Percentiles rank a stretch among this genome's conserved stretches.
Evolutionary conservation across 2,888 invertebrate species (phyloP).

Genomic region (Cheilosia vulpina): DNA sequence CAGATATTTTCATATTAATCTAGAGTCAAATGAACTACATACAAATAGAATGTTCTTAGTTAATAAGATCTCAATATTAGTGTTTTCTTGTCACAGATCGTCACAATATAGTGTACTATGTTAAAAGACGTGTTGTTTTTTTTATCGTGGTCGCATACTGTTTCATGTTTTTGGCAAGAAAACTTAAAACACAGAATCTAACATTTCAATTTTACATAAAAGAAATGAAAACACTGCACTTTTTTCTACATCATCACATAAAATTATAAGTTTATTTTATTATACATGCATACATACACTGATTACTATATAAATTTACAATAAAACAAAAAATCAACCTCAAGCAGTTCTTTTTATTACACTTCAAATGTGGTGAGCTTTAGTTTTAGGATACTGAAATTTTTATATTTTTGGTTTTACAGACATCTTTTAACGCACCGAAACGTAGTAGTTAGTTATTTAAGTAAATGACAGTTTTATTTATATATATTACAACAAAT

Average conservation of each 20-base stretch:
- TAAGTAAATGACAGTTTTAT: no score
- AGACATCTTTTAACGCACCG: no score
- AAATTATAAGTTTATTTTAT: neutral
- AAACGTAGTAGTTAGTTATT: no score
- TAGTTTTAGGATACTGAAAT: no score
- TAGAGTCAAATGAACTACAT: conserved; percentile 20
- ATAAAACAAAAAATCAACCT: conserved; percentile 4
- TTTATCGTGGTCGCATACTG: neutral
- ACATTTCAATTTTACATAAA: conserved; percentile 6
- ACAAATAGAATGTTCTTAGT: conserved; percentile 17
- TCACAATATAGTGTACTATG: neutral
- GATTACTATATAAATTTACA: neutral
- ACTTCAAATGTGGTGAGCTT: no score
- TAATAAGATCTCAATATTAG: conserved; percentile 12
- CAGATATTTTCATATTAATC: conserved; percentile 62
- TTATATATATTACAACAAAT: no score
- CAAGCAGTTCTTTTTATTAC: no score
- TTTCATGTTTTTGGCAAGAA: neutral
- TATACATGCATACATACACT: conserved; percentile 1
- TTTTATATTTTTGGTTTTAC: no score
- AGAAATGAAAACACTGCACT: conserved; percentile 4
- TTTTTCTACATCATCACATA: conserved; percentile 16
- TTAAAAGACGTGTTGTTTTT: neutral
- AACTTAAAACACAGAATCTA: neutral
- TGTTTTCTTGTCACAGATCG: neutral